Percentiles rank a stretch among this genome's conserved stretches.
Conservation (phyloP, 2,797 vertebrate genomes). For the Anguilla anguilla region DNA sequence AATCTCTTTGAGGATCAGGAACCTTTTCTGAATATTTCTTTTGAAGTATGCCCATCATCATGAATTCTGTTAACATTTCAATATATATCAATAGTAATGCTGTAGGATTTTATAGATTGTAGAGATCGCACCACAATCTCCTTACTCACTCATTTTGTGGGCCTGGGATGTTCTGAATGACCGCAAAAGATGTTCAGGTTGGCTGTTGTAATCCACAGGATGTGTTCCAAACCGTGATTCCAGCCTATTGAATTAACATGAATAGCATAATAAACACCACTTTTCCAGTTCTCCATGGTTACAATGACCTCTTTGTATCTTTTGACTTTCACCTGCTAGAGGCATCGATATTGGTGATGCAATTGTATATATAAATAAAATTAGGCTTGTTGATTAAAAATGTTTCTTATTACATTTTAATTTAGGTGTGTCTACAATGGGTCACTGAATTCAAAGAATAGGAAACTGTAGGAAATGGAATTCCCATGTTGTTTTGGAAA, state of each 20-base stretch:
- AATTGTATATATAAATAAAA: neutral
- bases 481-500: neutral
- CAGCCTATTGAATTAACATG: neutral
- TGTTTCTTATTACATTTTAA: neutral
- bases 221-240: slow-evolving; percentile 48
- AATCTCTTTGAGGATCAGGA: neutral
- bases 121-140: slow-evolving; percentile 24
- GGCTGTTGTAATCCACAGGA: neutral
- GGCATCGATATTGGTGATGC: neutral
- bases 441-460: neutral
- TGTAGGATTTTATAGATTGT: too few species aligned
- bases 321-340: neutral
- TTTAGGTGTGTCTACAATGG: neutral
- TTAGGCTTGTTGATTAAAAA: neutral
- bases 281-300: neutral
- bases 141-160: slow-evolving; percentile 56
- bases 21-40: too few species aligned
- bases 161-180: slow-evolving; percentile 39
- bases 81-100: too few species aligned
- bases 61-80: neutral
- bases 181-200: slow-evolving; percentile 56
- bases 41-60: neutral
- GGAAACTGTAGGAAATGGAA: neutral
- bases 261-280: neutral
- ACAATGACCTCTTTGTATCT: neutral